Conservation (phyloP, 2,888 invertebrate species). For the Drosophila vallismaia region DNA sequence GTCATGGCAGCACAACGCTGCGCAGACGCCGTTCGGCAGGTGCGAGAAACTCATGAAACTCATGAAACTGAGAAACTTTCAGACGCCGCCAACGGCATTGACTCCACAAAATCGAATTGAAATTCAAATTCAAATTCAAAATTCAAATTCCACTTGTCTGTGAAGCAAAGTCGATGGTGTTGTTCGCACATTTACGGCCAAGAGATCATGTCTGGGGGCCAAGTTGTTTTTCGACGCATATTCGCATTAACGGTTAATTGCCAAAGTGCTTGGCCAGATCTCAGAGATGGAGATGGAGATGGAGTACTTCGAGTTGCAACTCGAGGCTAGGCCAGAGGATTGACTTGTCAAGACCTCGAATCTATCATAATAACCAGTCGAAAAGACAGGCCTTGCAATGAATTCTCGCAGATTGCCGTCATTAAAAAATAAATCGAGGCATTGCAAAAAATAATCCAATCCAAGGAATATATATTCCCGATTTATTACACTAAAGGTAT, state of each 20-base stretch:
- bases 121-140: constrained; percentile 45
- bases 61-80: constrained; percentile 62
- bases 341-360: constrained; percentile 35
- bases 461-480: not conserved
- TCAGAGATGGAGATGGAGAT: constrained; percentile 4
- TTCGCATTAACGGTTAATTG: constrained; percentile 45
- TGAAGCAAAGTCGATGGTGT: constrained; percentile 42
- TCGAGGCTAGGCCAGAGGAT: constrained; percentile 31
- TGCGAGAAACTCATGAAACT: constrained; percentile 39
- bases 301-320: constrained; percentile 27
- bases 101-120: constrained; percentile 47
- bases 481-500: too few relatives aligned
- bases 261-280: constrained; percentile 47
- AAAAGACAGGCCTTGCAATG: not conserved
- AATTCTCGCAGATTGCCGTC: not conserved
- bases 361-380: constrained; percentile 8
- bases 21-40: constrained; percentile 51
- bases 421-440: not conserved
- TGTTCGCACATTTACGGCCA: constrained; percentile 68
- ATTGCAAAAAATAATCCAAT: not conserved
- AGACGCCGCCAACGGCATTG: constrained; percentile 66
- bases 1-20: constrained; percentile 57
- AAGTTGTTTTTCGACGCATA: constrained; percentile 13
- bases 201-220: constrained; percentile 39
- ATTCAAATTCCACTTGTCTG: constrained; percentile 31